Evolutionary conservation across 2,888 invertebrate genomes (phyloP).

Genomic region (Eudemis profundana): DNA sequence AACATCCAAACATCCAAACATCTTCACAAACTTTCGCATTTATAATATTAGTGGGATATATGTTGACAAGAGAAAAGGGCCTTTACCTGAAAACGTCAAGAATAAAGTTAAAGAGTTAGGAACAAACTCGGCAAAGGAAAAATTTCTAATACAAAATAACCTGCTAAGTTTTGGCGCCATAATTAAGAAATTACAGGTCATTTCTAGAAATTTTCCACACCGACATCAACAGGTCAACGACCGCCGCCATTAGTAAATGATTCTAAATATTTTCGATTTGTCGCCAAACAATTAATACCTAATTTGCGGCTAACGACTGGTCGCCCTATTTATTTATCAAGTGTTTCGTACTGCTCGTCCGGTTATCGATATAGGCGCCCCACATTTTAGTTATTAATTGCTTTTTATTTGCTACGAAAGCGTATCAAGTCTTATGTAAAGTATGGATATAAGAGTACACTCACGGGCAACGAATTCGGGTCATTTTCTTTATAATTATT

Average conservation of each 20-base stretch:
- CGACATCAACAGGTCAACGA: neutral
- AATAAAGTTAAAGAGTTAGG: too few relatives aligned
- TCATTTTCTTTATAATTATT: too few relatives aligned
- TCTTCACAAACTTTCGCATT: too few relatives aligned
- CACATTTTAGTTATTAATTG: constrained; percentile 2
- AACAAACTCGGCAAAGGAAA: neutral
- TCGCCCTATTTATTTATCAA: constrained; percentile 22
- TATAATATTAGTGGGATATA: too few relatives aligned
- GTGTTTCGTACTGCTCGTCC: constrained; percentile 15
- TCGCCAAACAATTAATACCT: constrained; percentile 36
- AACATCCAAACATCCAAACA: too few relatives aligned
- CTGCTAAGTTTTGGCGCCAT: constrained; percentile 14
- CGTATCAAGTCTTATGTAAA: too few relatives aligned
- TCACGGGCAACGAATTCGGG: too few relatives aligned
- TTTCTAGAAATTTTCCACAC: constrained; percentile 4
- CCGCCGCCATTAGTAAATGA: constrained; percentile 10
- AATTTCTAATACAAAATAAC: neutral
- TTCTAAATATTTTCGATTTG: constrained; percentile 36
- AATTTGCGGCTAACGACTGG: constrained; percentile 13
- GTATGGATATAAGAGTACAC: too few relatives aligned
- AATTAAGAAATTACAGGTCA: neutral
- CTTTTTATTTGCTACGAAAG: constrained; percentile 6
- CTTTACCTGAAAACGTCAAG: too few relatives aligned
- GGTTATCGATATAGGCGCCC: constrained; percentile 23
- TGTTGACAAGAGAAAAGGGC: too few relatives aligned